phyloP scores from a whole-genome alignment of 2,113 vertebrate species.

The Sorex fumeus region DNA sequence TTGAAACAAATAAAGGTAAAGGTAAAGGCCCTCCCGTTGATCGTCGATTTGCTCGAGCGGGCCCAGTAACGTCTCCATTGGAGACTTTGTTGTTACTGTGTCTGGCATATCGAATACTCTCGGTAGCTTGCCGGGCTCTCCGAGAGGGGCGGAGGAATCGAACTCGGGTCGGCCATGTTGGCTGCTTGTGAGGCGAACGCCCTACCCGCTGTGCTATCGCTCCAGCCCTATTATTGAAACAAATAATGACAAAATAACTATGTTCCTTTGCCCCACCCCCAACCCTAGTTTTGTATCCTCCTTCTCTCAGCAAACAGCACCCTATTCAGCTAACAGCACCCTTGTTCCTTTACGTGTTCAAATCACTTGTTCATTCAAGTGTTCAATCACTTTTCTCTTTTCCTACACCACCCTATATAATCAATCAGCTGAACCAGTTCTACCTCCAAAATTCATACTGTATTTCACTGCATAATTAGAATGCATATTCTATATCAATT shows the following conservation, averaged over 20 bases:
- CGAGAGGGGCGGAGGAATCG: no score
- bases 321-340: background rate
- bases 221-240: no score
- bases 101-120: no score
- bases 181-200: no score
- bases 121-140: no score
- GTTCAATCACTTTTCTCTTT: background rate
- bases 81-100: no score
- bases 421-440: background rate
- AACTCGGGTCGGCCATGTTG: no score
- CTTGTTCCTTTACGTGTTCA: background rate
- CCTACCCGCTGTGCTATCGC: no score
- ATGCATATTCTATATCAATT: no score
- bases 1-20: background rate
- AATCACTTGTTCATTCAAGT: background rate
- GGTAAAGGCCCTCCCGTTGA: no score
- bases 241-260: background rate
- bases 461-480: background rate
- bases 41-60: no score
- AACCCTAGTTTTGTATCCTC: background rate
- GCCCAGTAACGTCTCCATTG: no score
- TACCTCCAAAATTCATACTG: background rate
- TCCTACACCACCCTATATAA: background rate
- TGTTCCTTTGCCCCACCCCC: background rate
- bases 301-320: background rate